Evolutionary conservation across 2,113 vertebrate genomes (phyloP), one percentile per base, ranked within the genome.

Genomic region (Spea bombifrons): DNA sequence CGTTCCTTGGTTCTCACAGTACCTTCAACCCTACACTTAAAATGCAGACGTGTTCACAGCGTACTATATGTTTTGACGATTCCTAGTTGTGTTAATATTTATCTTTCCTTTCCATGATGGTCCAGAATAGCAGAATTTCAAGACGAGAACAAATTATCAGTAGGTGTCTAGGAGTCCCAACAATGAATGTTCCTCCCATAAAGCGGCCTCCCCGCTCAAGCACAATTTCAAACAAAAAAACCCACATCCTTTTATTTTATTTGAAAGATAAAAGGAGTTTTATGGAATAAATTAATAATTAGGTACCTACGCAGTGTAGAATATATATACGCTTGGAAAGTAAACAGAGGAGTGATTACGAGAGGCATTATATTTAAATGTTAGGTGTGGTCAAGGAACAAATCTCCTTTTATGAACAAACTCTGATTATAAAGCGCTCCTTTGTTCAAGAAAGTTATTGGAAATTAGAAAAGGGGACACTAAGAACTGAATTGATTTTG

Each of bases 301-400:
- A 43, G 7, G 30, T 17, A 5, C 50, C 69, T 53, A 55, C 49
- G 8, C 49, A 53, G 13, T 43, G 53, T 53, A 43, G 53, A 48
- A 71, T 48, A 7, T 70, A 70, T 70, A 55, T 55, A 53, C 49
- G 30, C 30, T 71, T 48, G 69, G 49, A 50, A 30, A 10, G 16
- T 50, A 75, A 65, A 45, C 48, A 64, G 5, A 43, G 7, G 61
- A 70, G 10, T 70, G 68, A 70, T 70, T 16, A 17, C 13, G 48
- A 44, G 43, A 61, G n/a, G 8, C 4, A 73, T 59, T 47, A 8
- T 17, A 63, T 73, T 50, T 71, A 53, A 44, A 75, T 75, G 9
- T 49, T 12, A 75, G 73, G 73, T 50, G 73, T 75, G 73, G 73
- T 75, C 6, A 65, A 13, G 46, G 59, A 63, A 65, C 73, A 65